Base-by-base conservation (phyloP, 2,888 invertebrate species). In the Drosophila monieri region DNA sequence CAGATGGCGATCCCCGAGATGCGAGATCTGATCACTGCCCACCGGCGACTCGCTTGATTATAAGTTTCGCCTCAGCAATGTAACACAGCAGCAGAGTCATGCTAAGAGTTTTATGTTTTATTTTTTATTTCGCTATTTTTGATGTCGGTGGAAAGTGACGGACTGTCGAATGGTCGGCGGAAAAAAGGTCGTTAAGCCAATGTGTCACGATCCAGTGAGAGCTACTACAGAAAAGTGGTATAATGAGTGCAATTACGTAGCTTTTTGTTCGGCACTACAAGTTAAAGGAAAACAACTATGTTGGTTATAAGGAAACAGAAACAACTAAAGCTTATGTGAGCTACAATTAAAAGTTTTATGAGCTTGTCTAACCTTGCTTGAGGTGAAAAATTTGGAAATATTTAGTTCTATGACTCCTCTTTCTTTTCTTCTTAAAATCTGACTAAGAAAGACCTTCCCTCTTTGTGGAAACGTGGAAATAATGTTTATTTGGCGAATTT, bases 91-190 rank as follows among this genome's bases (percentile, higher is more conserved):
- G 46, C 21, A 59, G 65, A 70, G 41, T 60, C 58, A 57, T 60
- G 56, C 49, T 25, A 37, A 15, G 18, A 15, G 14, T 18, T 39
- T 8, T 54, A 18, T 61, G 60, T 61, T 60, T 55, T 54, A 8
- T 14, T 37, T 10, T 54, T 15, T 51, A 61, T 49, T 59, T 57
- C 46, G 47, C 62, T 39, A 62, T 61, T 76, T 80, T 81, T 85
- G 72, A 81, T 81, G 81, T 77, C 85, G 85, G 69, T 85, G 81
- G 74, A 85, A 81, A 81, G 77, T 69, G 46, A 35, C 54, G 43
- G 58, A 48, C 57, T 65, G 67, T 18, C 39, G 15, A 18, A 18
- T 18, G 18, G 18, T 18, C 18, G 2, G 18, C 18, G 18, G 18
- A 41, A 41, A 15, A 23, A 27, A 57, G 47, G 44, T 46, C 43